Evolutionary conservation across 2,888 invertebrate species (phyloP).

Genomic region (Adelognathus sp.): DNA sequence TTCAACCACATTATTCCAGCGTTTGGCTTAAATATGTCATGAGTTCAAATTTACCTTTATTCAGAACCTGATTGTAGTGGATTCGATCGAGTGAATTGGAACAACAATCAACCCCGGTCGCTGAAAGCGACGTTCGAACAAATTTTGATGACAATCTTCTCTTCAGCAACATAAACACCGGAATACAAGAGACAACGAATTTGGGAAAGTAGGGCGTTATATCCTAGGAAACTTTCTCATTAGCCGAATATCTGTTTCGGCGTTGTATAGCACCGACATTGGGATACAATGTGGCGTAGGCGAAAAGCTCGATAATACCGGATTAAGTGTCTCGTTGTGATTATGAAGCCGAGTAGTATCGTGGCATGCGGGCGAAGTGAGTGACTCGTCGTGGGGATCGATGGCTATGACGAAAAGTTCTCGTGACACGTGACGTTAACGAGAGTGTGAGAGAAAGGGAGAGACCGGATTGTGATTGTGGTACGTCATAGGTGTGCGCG

Average conservation of each 20-base stretch:
- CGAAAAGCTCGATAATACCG: background rate
- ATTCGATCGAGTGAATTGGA: constrained; percentile 14
- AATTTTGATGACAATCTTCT: background rate
- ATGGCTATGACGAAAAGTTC: constrained; percentile 42
- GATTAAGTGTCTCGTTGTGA: constrained; percentile 2
- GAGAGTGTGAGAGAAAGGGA: constrained; percentile 16
- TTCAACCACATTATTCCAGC: background rate
- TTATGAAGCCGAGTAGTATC: constrained; percentile 40
- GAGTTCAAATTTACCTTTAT: background rate
- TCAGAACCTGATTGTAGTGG: background rate
- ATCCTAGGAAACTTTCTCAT: background rate
- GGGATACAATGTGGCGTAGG: background rate
- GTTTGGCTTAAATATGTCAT: constrained; percentile 1
- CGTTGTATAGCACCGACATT: background rate
- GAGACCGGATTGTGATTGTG: background rate
- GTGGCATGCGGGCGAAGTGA: constrained; percentile 32
- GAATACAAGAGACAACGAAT: background rate
- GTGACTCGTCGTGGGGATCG: constrained; percentile 34
- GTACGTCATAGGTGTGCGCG: constrained; percentile 1
- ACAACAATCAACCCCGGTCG: background rate
- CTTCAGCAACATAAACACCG: background rate
- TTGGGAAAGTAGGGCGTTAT: background rate
- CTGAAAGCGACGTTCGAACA: background rate
- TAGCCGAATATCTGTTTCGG: background rate
- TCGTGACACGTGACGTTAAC: constrained; percentile 62